Base-by-base conservation (phyloP, 23 tunicate species). In the Diplosoma virens region DNA sequence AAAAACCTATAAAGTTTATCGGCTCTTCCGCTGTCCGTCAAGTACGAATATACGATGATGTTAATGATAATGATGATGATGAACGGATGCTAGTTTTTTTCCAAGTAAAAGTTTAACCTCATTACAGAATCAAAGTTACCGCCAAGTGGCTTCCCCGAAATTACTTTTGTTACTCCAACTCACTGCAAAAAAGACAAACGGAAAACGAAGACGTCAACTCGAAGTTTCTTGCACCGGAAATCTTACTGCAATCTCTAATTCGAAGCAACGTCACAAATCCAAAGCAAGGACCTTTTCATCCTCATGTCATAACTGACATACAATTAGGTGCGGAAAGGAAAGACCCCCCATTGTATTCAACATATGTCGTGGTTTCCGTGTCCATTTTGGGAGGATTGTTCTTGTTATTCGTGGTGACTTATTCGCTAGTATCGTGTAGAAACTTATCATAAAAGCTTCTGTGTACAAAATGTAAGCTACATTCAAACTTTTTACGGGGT, bases 81-180 rank as follows among this genome's bases (percentile, higher is more conserved):
- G n/a, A n/a, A n/a, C n/a, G n/a, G n/a, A n/a, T n/a, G n/a, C n/a
- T n/a, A n/a, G n/a, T n/a, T n/a, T n/a, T n/a, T n/a, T n/a, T n/a
- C n/a, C n/a, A n/a, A n/a, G n/a, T 45, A 45, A 45, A 45, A 45
- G 16, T 45, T 16, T 45, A 45, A 9, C 16, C 11, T 45, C 16
- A 9, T 16, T 37, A 5, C 78, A 72, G 78, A 47, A 36, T 72
- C n/a, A 72, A 72, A 50, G 78, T 72, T 7, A 72, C 78, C 18
- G 46, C 78, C 16, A 72, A 72, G 35, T 72, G 78, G 78, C 4
- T 72, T 29, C 78, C 78, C 28, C 25, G 47, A n/a, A 72, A 72
- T 22, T 72, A 72, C 35, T 72, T 72, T 48, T 72, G 78, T 27
- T 29, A 72, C 28, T 72, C 78, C 37, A 72, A 72, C 28, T 72